These are phyloP conservation scores for Staurois parvus DNA, from an alignment of 2,797 vertebrate genomes.

Conservation along the genomic window DNA sequence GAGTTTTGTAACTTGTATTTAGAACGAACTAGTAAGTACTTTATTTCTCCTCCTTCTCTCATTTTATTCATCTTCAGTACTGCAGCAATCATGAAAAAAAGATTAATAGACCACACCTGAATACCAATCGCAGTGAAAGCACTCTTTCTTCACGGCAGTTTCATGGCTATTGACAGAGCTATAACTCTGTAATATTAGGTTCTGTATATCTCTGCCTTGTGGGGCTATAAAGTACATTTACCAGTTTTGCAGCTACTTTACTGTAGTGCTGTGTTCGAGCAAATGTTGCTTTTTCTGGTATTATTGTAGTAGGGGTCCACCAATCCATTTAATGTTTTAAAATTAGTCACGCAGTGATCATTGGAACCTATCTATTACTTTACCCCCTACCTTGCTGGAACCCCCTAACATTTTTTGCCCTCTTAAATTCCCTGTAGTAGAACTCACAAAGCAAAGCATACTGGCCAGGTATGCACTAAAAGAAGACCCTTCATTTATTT, in stretches of 20 bases:
- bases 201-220: constrained; percentile 60
- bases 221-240: constrained; percentile 57
- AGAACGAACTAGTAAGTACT: not conserved
- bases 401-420: too few relatives aligned
- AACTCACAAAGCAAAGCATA: too few relatives aligned
- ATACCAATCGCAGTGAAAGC: constrained; percentile 60
- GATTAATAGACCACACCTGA: constrained; percentile 63
- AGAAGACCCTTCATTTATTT: too few relatives aligned
- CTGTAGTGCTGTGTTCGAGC: constrained; percentile 32
- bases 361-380: not conserved
- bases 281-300: constrained; percentile 15
- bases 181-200: constrained; percentile 62
- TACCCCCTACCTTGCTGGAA: not conserved
- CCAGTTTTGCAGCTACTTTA: constrained; percentile 56
- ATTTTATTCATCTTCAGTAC: constrained; percentile 50
- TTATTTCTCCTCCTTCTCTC: constrained; percentile 4
- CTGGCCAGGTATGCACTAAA: too few relatives aligned
- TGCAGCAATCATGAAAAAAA: constrained; percentile 56
- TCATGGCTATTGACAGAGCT: constrained; percentile 62
- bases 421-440: too few relatives aligned
- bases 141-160: constrained; percentile 59
- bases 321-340: not conserved
- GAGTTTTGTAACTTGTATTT: constrained; percentile 3
- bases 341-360: not conserved
- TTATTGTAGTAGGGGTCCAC: not conserved